Percentiles rank a stretch among this genome's conserved stretches.
These are phyloP conservation scores for Seira musarum DNA, from an alignment of 2,888 invertebrate genomes.

Conservation along the genomic window DNA sequence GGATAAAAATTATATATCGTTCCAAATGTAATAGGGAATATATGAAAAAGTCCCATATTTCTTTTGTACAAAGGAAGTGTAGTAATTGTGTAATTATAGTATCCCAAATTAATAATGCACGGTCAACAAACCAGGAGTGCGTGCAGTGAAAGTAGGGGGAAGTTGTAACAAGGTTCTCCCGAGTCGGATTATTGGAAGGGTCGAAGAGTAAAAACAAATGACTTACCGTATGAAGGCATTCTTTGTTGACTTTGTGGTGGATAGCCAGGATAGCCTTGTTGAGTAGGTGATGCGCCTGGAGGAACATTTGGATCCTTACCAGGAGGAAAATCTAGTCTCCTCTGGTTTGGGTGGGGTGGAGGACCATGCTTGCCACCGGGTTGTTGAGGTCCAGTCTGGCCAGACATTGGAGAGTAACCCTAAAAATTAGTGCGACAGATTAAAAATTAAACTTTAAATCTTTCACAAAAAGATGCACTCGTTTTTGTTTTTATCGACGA, in stretches of 20 bases:
- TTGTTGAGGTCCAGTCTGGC: constrained; percentile 38
- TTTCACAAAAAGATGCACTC: neutral
- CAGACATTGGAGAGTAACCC: constrained; percentile 63
- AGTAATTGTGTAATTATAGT: too few species aligned
- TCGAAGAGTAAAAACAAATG: neutral
- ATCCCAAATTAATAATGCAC: neutral
- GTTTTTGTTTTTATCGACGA: neutral
- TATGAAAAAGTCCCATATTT: neutral
- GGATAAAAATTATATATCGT: neutral
- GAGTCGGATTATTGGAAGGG: too few species aligned
- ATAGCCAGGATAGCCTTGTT: constrained; percentile 63
- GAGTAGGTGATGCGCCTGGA: constrained; percentile 42
- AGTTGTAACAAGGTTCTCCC: neutral
- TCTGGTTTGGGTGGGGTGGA: constrained; percentile 64
- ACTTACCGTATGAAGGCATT: constrained; percentile 69
- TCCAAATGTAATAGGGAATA: too few species aligned
- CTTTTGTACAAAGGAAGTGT: too few species aligned
- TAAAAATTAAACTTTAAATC: constrained; percentile 6
- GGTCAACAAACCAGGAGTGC: neutral
- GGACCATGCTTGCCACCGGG: constrained; percentile 66
- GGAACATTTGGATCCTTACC: constrained; percentile 56
- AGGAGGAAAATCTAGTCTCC: constrained; percentile 65
- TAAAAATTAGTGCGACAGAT: constrained; percentile 16
- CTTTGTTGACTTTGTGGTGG: constrained; percentile 65
- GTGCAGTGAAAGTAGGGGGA: neutral